Percentiles rank a stretch among this genome's conserved stretches.
phyloP scores from a whole-genome alignment of 2,888 invertebrate genomes.

The Machimus rusticus region DNA sequence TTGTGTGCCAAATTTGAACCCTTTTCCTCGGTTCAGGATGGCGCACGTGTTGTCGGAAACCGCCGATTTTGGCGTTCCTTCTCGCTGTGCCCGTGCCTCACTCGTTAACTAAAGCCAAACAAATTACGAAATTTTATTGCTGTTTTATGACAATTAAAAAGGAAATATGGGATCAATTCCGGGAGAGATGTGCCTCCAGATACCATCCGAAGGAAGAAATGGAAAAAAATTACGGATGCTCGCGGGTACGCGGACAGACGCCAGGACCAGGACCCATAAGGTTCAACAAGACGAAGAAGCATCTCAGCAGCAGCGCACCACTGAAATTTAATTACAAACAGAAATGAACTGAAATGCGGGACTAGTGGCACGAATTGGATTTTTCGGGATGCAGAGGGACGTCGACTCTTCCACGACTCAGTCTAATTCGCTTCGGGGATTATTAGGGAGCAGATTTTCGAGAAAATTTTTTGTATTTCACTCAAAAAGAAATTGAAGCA shows the following conservation, averaged over 20 bases:
- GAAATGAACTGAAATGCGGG: not conserved
- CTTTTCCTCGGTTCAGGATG: not conserved
- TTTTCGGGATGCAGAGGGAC: not conserved
- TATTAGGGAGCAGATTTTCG: not conserved
- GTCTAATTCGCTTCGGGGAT: not conserved
- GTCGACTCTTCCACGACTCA: not conserved
- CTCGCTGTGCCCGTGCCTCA: not conserved
- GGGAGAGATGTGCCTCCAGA: conserved; percentile 31
- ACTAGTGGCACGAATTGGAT: not conserved
- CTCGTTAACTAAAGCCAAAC: conserved; percentile 44
- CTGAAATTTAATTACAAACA: not conserved
- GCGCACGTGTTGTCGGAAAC: conserved; percentile 24
- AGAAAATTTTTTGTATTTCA: not conserved
- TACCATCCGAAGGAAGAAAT: conserved; percentile 24
- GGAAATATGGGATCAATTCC: conserved; percentile 46
- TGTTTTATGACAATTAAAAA: conserved; percentile 46
- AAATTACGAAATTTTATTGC: conserved; percentile 46
- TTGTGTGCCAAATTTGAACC: conserved; percentile 29
- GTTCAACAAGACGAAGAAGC: not conserved
- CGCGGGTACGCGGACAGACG: not conserved
- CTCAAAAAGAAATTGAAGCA: not conserved
- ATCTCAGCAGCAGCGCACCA: not conserved
- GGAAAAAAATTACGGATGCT: conserved; percentile 5
- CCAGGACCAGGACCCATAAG: not conserved
- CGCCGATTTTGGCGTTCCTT: not conserved